Conservation (phyloP, 2,113 vertebrate species). For the Canis aureus region DNA sequence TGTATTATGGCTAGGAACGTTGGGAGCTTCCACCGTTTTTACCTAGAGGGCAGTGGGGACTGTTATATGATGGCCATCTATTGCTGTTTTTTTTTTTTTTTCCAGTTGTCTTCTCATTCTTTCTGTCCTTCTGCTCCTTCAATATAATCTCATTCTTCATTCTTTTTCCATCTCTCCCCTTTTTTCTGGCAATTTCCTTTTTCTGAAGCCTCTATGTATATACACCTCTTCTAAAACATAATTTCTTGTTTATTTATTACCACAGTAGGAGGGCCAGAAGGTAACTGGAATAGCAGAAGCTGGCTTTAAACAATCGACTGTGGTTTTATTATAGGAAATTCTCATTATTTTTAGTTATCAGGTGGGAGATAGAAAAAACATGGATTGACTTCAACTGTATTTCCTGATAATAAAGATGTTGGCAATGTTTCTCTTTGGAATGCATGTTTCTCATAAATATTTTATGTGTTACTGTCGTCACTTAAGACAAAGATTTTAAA, state of each 20-base stretch:
- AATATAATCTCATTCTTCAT: not conserved
- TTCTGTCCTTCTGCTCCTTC: not conserved
- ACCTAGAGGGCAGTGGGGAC: not conserved
- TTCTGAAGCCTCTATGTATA: not conserved
- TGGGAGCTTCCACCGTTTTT: not conserved
- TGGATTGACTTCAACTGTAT: not conserved
- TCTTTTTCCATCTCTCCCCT: too few relatives aligned
- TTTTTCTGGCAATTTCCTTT: not conserved
- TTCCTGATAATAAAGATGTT: not conserved
- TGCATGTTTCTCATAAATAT: slow-evolving; percentile 19
- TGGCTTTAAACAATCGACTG: not conserved
- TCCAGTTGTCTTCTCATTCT: not conserved
- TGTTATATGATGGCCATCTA: not conserved
- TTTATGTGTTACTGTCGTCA: not conserved
- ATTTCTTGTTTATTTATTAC: not conserved
- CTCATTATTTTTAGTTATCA: not conserved
- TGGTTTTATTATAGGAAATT: slow-evolving; percentile 33
- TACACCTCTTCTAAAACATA: not conserved
- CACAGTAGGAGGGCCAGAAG: not conserved
- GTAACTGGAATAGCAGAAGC: slow-evolving; percentile 6
- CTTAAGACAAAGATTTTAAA: slow-evolving; percentile 47
- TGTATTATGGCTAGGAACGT: not conserved
- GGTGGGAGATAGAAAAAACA: not conserved
- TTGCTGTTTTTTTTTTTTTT: not conserved
- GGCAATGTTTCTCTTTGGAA: slow-evolving; percentile 31